Conservation (phyloP, 1,140 invertebrate species). For the Thaumatotibia leucotreta region DNA sequence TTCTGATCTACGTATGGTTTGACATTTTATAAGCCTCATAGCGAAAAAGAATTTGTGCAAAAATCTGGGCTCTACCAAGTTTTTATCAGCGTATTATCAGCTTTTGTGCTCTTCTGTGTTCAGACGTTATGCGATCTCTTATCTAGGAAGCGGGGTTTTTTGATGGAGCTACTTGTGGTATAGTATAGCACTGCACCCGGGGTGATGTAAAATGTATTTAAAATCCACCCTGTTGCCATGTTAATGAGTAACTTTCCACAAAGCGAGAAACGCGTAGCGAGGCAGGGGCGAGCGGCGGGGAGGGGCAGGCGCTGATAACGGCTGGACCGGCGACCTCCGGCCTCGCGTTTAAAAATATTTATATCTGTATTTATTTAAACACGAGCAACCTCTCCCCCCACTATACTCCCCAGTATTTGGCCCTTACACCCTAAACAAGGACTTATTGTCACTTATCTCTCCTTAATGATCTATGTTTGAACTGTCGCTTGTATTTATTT, state of each 20-base stretch:
- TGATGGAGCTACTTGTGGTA: not conserved
- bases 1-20: no score
- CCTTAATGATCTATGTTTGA: not conserved
- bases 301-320: slow-evolving; percentile 38
- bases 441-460: not conserved
- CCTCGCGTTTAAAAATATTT: slow-evolving; percentile 61
- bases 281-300: slow-evolving; percentile 5
- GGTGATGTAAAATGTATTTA: not conserved
- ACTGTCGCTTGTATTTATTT: no score
- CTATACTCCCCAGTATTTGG: not conserved
- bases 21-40: no score
- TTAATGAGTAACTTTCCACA: slow-evolving; percentile 12
- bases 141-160: not conserved
- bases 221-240: slow-evolving; percentile 4
- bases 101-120: no score
- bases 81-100: no score
- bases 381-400: slow-evolving; percentile 19
- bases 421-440: slow-evolving; percentile 1
- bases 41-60: no score
- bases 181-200: not conserved
- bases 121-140: not conserved
- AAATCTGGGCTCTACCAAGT: no score
- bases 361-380: slow-evolving; percentile 57
- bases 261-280: not conserved
- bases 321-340: slow-evolving; percentile 51